phyloP scores from a whole-genome alignment of 2,888 invertebrate species.

The Argyresthia albistria region DNA sequence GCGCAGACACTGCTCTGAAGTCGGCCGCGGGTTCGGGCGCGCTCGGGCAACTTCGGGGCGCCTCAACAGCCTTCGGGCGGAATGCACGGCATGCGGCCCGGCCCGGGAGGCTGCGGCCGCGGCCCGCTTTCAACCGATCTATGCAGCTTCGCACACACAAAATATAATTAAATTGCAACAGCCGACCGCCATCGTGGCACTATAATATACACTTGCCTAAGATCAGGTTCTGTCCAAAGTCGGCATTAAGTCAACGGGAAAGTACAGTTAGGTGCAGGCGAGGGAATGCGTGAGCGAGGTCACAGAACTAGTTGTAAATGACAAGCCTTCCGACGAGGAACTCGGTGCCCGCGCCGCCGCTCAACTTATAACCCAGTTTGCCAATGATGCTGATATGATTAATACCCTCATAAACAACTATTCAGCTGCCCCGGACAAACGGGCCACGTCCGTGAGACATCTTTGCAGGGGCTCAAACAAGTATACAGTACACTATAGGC shows the following conservation, averaged over 20 bases:
- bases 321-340: slow-evolving; percentile 62
- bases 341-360: slow-evolving; percentile 32
- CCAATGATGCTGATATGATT: slow-evolving; percentile 3
- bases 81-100: slow-evolving; percentile 55
- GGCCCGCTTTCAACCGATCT: slow-evolving; percentile 39
- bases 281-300: slow-evolving; percentile 73
- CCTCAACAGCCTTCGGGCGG: slow-evolving; percentile 45
- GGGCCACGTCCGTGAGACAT: too few relatives aligned
- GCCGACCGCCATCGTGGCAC: slow-evolving; percentile 51
- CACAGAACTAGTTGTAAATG: slow-evolving; percentile 72
- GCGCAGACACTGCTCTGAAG: slow-evolving; percentile 69
- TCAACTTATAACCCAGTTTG: slow-evolving; percentile 29
- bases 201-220: slow-evolving; percentile 64
- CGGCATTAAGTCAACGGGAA: slow-evolving; percentile 69
- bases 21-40: slow-evolving; percentile 47
- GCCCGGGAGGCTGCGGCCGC: slow-evolving; percentile 34
- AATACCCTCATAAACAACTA: not conserved
- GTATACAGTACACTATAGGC: too few relatives aligned
- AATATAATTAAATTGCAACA: slow-evolving; percentile 70
- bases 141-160: slow-evolving; percentile 31
- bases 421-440: too few relatives aligned
- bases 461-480: too few relatives aligned
- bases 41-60: slow-evolving; percentile 40
- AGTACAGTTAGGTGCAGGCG: slow-evolving; percentile 72
- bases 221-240: slow-evolving; percentile 70